Evolutionary conservation across 1,140 invertebrate species (phyloP).

Genomic region (Chymomyza costata): DNA sequence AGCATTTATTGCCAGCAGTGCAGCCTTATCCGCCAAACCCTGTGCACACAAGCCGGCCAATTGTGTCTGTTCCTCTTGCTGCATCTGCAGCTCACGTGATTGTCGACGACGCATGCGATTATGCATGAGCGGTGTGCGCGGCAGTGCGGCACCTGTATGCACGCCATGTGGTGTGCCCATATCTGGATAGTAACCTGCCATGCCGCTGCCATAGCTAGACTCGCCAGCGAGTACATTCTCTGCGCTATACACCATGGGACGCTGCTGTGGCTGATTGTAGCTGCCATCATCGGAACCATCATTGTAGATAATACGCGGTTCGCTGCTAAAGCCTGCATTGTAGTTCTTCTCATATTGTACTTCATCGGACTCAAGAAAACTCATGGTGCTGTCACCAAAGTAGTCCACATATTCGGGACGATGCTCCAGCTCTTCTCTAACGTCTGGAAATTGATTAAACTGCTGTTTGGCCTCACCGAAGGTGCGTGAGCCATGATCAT

Average conservation of each 20-base stretch:
- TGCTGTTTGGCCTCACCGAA: constrained; percentile 74
- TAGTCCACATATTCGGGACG: constrained; percentile 66
- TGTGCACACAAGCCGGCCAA: constrained; percentile 1
- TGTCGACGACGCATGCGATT: constrained; percentile 61
- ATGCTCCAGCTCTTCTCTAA: constrained; percentile 62
- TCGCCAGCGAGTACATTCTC: constrained; percentile 55
- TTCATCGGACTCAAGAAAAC: constrained; percentile 70
- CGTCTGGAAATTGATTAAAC: constrained; percentile 66
- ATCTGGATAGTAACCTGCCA: constrained; percentile 40
- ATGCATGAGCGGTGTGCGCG: constrained; percentile 66
- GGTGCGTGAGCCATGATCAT: constrained; percentile 53
- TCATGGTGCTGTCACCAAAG: constrained; percentile 62
- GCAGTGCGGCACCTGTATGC: constrained; percentile 50
- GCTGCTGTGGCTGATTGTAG: constrained; percentile 39
- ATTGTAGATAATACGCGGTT: constrained; percentile 74
- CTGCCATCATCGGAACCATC: constrained; percentile 54
- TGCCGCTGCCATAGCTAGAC: constrained; percentile 22
- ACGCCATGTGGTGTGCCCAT: constrained; percentile 17
- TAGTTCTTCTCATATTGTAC: constrained; percentile 71
- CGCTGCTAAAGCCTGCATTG: constrained; percentile 66
- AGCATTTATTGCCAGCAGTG: not conserved
- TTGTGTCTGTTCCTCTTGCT: constrained; percentile 54
- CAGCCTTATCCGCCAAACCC: not conserved
- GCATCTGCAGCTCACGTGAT: constrained; percentile 58
- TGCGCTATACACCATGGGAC: constrained; percentile 60